phyloP scores from a whole-genome alignment of 1,140 invertebrate genomes.

The Vanessa tameamea region DNA sequence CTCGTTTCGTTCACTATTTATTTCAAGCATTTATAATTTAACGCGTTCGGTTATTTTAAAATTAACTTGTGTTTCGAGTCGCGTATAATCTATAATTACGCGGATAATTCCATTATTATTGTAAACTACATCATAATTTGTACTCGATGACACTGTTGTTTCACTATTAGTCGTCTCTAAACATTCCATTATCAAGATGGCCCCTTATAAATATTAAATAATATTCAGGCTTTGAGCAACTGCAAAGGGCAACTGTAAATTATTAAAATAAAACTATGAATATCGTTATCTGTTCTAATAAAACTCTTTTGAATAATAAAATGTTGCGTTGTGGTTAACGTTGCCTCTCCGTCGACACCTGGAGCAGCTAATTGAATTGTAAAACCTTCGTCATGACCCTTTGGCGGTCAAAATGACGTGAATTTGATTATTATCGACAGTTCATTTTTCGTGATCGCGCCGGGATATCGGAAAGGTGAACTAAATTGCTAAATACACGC shows the following conservation, averaged over 20 bases:
- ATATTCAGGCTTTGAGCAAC: slow-evolving; percentile 30
- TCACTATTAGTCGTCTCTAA: slow-evolving; percentile 41
- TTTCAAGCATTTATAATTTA: slow-evolving; percentile 12
- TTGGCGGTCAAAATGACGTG: slow-evolving; percentile 68
- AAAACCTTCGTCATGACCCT: slow-evolving; percentile 73
- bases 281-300: slow-evolving; percentile 59
- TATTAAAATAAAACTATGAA: slow-evolving; percentile 61
- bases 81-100: slow-evolving; percentile 41
- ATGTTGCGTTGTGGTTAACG: slow-evolving; percentile 54
- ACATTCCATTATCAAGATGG: slow-evolving; percentile 44
- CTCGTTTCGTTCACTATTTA: slow-evolving; percentile 4
- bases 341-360: slow-evolving; percentile 64
- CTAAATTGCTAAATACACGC: slow-evolving; percentile 31
- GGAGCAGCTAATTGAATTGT: slow-evolving; percentile 77
- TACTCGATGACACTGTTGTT: slow-evolving; percentile 35
- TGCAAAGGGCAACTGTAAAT: slow-evolving; percentile 48
- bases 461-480: slow-evolving; percentile 47
- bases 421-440: slow-evolving; percentile 72
- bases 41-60: slow-evolving; percentile 18
- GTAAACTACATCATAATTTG: slow-evolving; percentile 37
- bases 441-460: slow-evolving; percentile 57
- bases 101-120: slow-evolving; percentile 30
- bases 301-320: slow-evolving; percentile 69
- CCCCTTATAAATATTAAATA: slow-evolving; percentile 50
- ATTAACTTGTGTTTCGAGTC: slow-evolving; percentile 23